Evolutionary conservation across 2,888 invertebrate genomes (phyloP).

Genomic region (Epistrophe grossulariae): DNA sequence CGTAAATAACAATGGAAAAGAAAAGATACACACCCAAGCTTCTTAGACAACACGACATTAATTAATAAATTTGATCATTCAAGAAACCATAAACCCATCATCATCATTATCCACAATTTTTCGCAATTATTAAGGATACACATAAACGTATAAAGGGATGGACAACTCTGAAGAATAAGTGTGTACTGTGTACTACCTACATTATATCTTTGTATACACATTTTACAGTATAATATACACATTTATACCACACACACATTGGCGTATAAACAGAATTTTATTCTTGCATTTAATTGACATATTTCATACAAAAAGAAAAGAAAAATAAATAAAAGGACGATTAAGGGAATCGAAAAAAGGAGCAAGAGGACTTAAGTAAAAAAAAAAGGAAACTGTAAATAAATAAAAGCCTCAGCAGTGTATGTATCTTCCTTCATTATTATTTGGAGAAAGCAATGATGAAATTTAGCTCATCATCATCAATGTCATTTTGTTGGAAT

Average conservation of each 20-base stretch:
- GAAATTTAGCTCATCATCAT: slow-evolving; percentile 63
- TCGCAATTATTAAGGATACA: background rate
- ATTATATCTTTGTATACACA: slow-evolving; percentile 16
- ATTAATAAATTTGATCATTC: slow-evolving; percentile 59
- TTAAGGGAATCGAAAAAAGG: slow-evolving; percentile 24
- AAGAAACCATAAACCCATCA: slow-evolving; percentile 68
- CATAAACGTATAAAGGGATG: slow-evolving; percentile 30
- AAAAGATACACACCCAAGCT: background rate
- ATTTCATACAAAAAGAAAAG: slow-evolving; percentile 53
- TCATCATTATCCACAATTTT: slow-evolving; percentile 49
- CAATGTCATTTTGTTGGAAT: slow-evolving; percentile 52
- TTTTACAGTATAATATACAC: slow-evolving; percentile 49
- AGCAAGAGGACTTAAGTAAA: slow-evolving; percentile 2
- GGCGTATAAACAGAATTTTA: slow-evolving; percentile 49
- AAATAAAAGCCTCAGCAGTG: slow-evolving; percentile 31
- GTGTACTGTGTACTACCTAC: background rate
- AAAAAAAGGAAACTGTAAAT: slow-evolving; percentile 46
- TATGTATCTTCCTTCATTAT: slow-evolving; percentile 25
- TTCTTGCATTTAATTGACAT: slow-evolving; percentile 72
- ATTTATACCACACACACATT: background rate
- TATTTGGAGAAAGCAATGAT: slow-evolving; percentile 53
- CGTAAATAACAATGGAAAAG: background rate
- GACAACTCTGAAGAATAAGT: slow-evolving; percentile 9
- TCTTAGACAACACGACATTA: slow-evolving; percentile 53
- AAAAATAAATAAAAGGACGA: slow-evolving; percentile 46